Conservation (phyloP, 2,888 invertebrate genomes). For the Vandiemenella viatica region DNA sequence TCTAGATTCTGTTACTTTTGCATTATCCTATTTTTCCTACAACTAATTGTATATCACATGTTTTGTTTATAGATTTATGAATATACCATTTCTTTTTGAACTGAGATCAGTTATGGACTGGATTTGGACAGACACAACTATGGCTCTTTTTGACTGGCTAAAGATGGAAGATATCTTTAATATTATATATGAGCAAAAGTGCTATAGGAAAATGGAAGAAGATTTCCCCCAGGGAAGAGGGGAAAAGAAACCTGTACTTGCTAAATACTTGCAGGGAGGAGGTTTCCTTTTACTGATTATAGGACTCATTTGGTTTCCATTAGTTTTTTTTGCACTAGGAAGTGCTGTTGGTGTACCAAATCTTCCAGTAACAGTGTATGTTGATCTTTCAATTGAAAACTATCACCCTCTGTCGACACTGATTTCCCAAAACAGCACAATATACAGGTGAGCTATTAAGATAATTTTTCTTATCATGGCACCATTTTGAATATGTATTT, state of each 20-base stretch:
- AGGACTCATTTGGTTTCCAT: slow-evolving; percentile 92
- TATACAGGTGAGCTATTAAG: slow-evolving; percentile 1
- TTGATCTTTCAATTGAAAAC: slow-evolving; percentile 74
- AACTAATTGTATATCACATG: neutral
- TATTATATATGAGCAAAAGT: slow-evolving; percentile 88
- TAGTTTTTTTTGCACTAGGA: slow-evolving; percentile 88
- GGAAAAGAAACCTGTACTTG: slow-evolving; percentile 55
- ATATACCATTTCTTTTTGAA: slow-evolving; percentile 92
- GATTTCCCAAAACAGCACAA: slow-evolving; percentile 60
- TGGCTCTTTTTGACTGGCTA: slow-evolving; percentile 96
- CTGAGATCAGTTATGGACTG: slow-evolving; percentile 95
- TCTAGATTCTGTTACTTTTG: too few species aligned
- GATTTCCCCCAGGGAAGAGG: slow-evolving; percentile 90
- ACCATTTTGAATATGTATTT: too few species aligned
- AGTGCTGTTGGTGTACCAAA: slow-evolving; percentile 83
- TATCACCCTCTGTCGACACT: slow-evolving; percentile 85
- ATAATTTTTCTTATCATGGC: too few species aligned
- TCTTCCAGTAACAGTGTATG: slow-evolving; percentile 67
- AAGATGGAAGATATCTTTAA: slow-evolving; percentile 99
- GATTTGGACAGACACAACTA: slow-evolving; percentile 99
- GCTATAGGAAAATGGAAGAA: slow-evolving; percentile 66
- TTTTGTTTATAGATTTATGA: slow-evolving; percentile 58
- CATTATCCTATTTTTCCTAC: too few species aligned
- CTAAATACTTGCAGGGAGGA: slow-evolving; percentile 87
- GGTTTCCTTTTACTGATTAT: slow-evolving; percentile 73